A percentile compares a stretch with the other conserved stretches of the same genome.
phyloP scores from a whole-genome alignment of 2,113 vertebrate species.

The Hemiscyllium ocellatum region DNA sequence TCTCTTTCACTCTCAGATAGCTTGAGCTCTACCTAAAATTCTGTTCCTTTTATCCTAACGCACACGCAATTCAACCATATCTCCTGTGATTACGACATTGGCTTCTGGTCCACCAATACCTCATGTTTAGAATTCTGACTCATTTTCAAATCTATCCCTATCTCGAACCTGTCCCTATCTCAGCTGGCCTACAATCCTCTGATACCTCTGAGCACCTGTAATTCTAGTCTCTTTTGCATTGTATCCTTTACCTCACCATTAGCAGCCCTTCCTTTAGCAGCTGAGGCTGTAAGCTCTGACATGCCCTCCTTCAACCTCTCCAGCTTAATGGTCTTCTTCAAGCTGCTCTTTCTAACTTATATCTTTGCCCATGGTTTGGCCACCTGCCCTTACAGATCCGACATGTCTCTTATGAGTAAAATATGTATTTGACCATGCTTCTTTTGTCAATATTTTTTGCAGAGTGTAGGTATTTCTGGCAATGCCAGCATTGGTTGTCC shows the following conservation, averaged over 20 bases:
- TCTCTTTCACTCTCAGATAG: neutral
- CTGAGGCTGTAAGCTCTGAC: neutral
- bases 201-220: neutral
- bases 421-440: too few relatives aligned
- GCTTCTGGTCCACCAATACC: neutral
- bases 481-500: too few relatives aligned
- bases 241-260: neutral
- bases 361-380: neutral
- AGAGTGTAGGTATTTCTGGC: too few relatives aligned
- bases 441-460: too few relatives aligned
- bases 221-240: neutral
- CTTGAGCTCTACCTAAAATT: neutral
- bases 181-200: neutral
- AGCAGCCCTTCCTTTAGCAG: too few relatives aligned
- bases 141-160: neutral
- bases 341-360: neutral
- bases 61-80: neutral
- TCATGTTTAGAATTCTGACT: neutral
- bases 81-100: neutral
- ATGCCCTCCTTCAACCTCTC: neutral
- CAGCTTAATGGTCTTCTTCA: neutral
- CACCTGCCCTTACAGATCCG: neutral
- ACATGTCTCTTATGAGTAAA: neutral
- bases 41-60: neutral
- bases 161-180: neutral